phyloP scores from a whole-genome alignment of 2,888 invertebrate genomes.

The Diaprepes abbreviatus region DNA sequence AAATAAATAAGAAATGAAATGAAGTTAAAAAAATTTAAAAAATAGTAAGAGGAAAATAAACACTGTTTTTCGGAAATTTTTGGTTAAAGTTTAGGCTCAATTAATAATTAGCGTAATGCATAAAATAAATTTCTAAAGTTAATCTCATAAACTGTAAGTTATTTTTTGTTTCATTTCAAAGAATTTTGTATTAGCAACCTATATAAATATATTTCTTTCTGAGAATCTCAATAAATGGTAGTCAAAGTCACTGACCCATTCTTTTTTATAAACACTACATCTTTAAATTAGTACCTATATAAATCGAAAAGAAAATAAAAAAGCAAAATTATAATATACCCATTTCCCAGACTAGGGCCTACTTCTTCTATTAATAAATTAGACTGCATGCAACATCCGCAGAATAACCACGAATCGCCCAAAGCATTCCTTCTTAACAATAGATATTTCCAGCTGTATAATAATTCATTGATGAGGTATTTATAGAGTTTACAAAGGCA shows the following conservation, averaged over 20 bases:
- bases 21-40: no score
- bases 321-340: conserved; percentile 23
- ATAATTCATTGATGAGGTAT: conserved; percentile 25
- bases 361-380: conserved; percentile 29
- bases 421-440: conserved; percentile 24
- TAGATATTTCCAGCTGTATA: conserved; percentile 13
- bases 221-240: no score
- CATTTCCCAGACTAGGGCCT: conserved; percentile 18
- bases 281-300: background rate
- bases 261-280: background rate
- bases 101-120: no score
- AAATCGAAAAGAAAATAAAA: conserved; percentile 15
- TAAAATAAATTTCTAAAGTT: no score
- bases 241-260: background rate
- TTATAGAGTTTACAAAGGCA: conserved; percentile 9
- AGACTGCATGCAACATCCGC: conserved; percentile 23
- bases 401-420: conserved; percentile 23
- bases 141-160: no score
- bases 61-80: no score
- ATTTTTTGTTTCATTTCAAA: no score
- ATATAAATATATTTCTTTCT: no score
- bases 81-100: no score
- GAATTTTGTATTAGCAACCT: no score
- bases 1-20: no score
- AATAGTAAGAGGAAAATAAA: no score